These are phyloP conservation scores for Melanostoma mellinum DNA, from an alignment of 2,888 invertebrate genomes.

Conservation along the genomic window DNA sequence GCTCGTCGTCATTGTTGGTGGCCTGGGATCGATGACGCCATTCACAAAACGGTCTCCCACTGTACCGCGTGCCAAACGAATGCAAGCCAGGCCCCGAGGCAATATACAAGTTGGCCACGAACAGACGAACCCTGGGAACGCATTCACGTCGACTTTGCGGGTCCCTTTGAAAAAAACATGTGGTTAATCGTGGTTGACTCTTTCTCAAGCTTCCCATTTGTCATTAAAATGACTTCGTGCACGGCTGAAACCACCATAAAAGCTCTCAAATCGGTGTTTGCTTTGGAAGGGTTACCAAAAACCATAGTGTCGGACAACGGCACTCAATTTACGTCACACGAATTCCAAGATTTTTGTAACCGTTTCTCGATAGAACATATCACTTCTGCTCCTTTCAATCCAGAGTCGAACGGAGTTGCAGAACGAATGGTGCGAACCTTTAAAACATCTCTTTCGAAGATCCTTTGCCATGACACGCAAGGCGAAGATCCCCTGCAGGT, in stretches of 20 bases:
- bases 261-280: conserved; percentile 62
- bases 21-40: conserved; percentile 46
- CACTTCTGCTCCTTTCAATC: conserved; percentile 69
- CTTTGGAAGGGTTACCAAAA: conserved; percentile 24
- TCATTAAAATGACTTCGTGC: conserved; percentile 65
- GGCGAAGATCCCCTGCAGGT: too few relatives aligned
- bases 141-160: conserved; percentile 81
- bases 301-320: conserved; percentile 74
- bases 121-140: conserved; percentile 77
- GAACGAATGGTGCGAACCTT: conserved; percentile 50
- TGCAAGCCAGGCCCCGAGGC: background rate
- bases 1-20: conserved; percentile 56
- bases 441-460: background rate
- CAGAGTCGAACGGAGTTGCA: conserved; percentile 69
- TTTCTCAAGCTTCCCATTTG: conserved; percentile 80
- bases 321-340: conserved; percentile 60
- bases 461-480: background rate
- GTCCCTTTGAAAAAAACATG: conserved; percentile 76
- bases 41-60: background rate
- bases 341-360: conserved; percentile 72
- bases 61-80: conserved; percentile 31
- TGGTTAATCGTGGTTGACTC: conserved; percentile 80
- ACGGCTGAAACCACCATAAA: background rate
- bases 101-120: conserved; percentile 56
- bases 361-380: conserved; percentile 71